These are phyloP conservation scores for Drosophila nigrodunni DNA, from an alignment of 1,140 invertebrate genomes.

Conservation along the genomic window DNA sequence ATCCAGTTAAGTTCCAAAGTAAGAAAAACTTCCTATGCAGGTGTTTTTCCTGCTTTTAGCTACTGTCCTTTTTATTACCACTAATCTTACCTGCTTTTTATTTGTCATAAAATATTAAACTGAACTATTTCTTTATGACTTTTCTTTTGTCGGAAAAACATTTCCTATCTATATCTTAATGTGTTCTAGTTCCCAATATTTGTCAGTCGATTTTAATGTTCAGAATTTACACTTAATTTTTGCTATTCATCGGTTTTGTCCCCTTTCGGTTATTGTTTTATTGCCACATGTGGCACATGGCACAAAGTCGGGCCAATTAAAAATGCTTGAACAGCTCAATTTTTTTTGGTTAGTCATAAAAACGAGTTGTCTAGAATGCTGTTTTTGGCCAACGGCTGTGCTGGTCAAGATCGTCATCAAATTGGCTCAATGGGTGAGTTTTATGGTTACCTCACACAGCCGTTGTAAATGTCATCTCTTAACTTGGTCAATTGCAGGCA, in stretches of 20 bases:
- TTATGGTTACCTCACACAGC: constrained; percentile 4
- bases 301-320: constrained; percentile 37
- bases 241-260: constrained; percentile 3
- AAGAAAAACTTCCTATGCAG: background rate
- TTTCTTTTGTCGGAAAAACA: background rate
- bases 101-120: background rate
- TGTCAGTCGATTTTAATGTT: constrained; percentile 1
- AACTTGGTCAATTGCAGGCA: constrained; percentile 34
- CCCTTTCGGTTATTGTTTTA: constrained; percentile 17
- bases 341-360: constrained; percentile 32
- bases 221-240: background rate
- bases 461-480: constrained; percentile 14
- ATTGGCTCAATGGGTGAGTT: constrained; percentile 7
- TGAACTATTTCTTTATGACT: background rate
- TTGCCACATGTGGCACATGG: constrained; percentile 24
- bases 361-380: constrained; percentile 13
- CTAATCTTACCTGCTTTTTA: background rate
- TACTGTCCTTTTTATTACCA: background rate
- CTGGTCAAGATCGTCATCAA: constrained; percentile 27
- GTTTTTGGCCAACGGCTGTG: constrained; percentile 4
- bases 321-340: constrained; percentile 35
- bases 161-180: background rate
- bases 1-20: background rate
- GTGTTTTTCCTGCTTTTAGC: too few relatives aligned
- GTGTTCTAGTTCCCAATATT: constrained; percentile 4